Percentiles rank a stretch among this genome's conserved stretches.
phyloP scores from a whole-genome alignment of 2,888 invertebrate species.

The Leucania comma region DNA sequence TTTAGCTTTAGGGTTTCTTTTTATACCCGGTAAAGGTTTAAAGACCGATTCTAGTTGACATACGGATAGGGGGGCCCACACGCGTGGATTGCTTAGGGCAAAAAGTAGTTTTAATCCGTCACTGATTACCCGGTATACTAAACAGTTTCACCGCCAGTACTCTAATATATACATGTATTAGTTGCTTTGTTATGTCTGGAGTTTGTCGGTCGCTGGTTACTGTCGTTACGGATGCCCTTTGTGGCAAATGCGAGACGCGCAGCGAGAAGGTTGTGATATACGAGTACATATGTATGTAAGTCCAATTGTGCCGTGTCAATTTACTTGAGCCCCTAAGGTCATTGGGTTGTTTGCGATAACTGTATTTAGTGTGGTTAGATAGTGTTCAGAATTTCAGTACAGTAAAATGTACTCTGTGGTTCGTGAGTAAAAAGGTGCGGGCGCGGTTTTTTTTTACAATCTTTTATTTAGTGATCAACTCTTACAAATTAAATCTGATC shows the following conservation, averaged over 20 bases:
- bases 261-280: constrained; percentile 28
- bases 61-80: too few species aligned
- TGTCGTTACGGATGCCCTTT: constrained; percentile 71
- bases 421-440: too few species aligned
- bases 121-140: constrained; percentile 4
- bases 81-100: too few species aligned
- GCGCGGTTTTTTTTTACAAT: too few species aligned
- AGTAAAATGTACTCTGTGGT: too few species aligned
- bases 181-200: constrained; percentile 72
- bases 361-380: not conserved
- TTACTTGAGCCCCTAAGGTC: constrained; percentile 26
- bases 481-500: too few species aligned
- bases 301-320: constrained; percentile 38
- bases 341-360: not conserved
- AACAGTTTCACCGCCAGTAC: constrained; percentile 23
- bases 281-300: too few species aligned
- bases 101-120: too few species aligned
- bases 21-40: too few species aligned
- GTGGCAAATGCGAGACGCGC: constrained; percentile 65
- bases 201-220: constrained; percentile 68
- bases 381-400: not conserved
- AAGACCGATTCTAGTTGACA: too few species aligned
- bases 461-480: too few species aligned
- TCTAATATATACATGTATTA: constrained; percentile 37
- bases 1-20: too few species aligned